Conservation (phyloP, 2,888 invertebrate species). For the Agriopis leucophaearia region DNA sequence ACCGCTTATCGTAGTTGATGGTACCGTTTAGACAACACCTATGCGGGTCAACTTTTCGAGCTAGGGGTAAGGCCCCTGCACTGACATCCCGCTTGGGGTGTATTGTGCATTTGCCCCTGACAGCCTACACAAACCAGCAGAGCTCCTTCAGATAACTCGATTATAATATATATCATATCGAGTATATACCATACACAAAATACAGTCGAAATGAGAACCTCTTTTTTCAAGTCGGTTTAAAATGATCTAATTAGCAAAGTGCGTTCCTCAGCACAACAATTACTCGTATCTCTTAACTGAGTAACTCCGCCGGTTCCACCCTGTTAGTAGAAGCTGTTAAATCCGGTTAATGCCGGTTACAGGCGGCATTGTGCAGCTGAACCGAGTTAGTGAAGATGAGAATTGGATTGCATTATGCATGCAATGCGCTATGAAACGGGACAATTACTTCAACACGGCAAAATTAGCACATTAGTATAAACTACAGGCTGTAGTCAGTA, state of each 20-base stretch:
- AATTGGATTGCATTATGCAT: constrained; percentile 12
- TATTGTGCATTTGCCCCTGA: no score
- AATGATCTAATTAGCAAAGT: not conserved
- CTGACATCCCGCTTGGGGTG: no score
- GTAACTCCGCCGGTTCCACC: constrained; percentile 36
- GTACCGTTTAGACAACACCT: no score
- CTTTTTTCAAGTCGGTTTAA: no score
- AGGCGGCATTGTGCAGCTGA: constrained; percentile 28
- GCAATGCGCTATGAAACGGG: not conserved
- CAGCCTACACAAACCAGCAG: no score
- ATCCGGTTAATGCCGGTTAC: constrained; percentile 38
- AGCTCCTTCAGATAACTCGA: no score
- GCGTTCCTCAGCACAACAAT: constrained; percentile 12
- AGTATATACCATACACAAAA: no score
- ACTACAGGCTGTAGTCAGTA: not conserved
- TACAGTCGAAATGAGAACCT: no score
- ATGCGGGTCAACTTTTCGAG: no score
- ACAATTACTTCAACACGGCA: not conserved
- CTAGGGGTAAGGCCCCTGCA: no score
- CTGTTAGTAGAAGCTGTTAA: constrained; percentile 37
- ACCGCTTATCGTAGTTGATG: no score
- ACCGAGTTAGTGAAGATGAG: not conserved
- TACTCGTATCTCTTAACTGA: constrained; percentile 25
- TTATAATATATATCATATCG: no score
- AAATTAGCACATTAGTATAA: not conserved